A percentile compares a stretch with the other conserved stretches of the same genome.
phyloP scores from a whole-genome alignment of 2,113 vertebrate genomes.

The Dipodomys spectabilis region DNA sequence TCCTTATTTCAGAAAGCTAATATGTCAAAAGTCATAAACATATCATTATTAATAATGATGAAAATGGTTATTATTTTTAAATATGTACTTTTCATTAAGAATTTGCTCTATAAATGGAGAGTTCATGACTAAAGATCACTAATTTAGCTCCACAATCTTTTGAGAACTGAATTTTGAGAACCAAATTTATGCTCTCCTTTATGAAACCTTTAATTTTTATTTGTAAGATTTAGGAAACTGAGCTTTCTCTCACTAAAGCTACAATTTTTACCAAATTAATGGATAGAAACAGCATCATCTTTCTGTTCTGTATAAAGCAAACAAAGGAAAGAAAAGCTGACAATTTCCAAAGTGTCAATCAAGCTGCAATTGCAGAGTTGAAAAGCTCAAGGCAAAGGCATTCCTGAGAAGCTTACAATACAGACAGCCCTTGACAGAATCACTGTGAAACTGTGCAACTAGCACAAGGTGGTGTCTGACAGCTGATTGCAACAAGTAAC shows the following conservation, averaged over 20 bases:
- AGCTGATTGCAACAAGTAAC: constrained; percentile 43
- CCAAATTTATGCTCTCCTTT: neutral
- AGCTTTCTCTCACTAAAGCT: neutral
- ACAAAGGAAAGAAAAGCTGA: constrained; percentile 57
- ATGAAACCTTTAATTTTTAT: constrained; percentile 13
- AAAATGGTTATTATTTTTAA: neutral
- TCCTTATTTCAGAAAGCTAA: neutral
- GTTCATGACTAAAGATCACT: neutral
- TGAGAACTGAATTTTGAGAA: neutral
- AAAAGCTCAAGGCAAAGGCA: constrained; percentile 37
- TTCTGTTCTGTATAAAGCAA: constrained; percentile 55
- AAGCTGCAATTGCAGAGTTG: constrained; percentile 20
- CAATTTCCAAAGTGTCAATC: constrained; percentile 69
- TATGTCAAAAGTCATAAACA: neutral
- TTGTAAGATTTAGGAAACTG: constrained; percentile 20
- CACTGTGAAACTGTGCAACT: constrained; percentile 18
- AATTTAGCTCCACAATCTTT: neutral
- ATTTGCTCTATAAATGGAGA: neutral
- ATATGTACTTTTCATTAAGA: neutral
- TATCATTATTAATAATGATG: neutral
- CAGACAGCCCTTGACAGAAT: constrained; percentile 35
- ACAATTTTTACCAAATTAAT: constrained; percentile 44
- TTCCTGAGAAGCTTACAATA: constrained; percentile 61
- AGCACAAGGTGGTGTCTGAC: constrained; percentile 51
- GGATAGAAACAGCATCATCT: constrained; percentile 19